Evolutionary conservation across 1,140 invertebrate genomes (phyloP).

Genomic region (Heliconius nattereri): DNA sequence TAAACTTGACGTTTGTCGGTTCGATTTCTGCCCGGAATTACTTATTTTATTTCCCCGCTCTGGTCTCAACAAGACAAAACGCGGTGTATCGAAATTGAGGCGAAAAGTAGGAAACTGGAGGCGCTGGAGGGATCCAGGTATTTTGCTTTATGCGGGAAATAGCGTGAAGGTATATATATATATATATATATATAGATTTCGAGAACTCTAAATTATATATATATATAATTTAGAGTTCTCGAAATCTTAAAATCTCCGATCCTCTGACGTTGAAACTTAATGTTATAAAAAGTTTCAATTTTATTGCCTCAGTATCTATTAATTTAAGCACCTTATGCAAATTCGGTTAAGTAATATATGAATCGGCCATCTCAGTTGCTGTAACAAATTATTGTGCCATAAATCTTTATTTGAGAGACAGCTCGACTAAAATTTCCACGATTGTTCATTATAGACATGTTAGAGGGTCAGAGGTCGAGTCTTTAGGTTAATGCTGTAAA

Average conservation of each 20-base stretch:
- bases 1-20: too few relatives aligned
- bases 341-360: conserved; percentile 9
- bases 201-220: too few relatives aligned
- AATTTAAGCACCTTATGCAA: conserved; percentile 8
- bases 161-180: not conserved
- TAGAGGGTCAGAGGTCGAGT: not conserved
- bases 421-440: conserved; percentile 1
- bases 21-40: too few relatives aligned
- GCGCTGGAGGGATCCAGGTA: too few relatives aligned
- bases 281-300: not conserved
- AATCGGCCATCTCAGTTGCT: not conserved
- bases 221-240: not conserved
- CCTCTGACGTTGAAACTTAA: not conserved
- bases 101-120: too few relatives aligned
- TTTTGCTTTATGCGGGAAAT: not conserved
- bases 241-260: not conserved
- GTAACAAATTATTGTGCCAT: conserved; percentile 10
- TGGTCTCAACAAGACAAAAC: too few relatives aligned
- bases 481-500: conserved; percentile 7
- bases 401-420: conserved; percentile 14
- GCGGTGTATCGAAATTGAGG: too few relatives aligned
- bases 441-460: not conserved
- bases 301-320: conserved; percentile 1
- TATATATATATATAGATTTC: too few relatives aligned
- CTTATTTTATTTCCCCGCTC: too few relatives aligned